Evolutionary conservation across 2,113 vertebrate genomes (phyloP).

Genomic region (Gadus macrocephalus): DNA sequence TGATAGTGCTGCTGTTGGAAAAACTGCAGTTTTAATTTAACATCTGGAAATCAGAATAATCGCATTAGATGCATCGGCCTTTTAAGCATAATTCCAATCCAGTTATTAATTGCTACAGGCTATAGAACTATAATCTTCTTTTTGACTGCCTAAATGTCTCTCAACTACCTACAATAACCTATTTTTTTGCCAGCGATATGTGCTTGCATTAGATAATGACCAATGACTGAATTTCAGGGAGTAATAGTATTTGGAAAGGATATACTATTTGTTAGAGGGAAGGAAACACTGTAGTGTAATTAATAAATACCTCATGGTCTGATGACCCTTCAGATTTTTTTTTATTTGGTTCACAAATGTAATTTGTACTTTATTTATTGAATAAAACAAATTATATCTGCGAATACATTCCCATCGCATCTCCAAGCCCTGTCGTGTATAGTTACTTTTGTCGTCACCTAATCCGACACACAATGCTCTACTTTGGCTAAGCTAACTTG

Average conservation of each 20-base stretch:
- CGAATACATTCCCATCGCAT: conserved; percentile 33
- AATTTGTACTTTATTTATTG: conserved; percentile 97
- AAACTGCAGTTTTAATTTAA: conserved; percentile 52
- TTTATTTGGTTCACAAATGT: conserved; percentile 76
- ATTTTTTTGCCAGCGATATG: conserved; percentile 34
- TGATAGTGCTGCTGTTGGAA: conserved; percentile 49
- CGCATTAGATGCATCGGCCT: conserved; percentile 44
- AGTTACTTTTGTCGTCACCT: neutral
- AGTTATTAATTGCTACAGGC: conserved; percentile 40
- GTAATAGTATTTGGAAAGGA: conserved; percentile 54
- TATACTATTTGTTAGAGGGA: conserved; percentile 50
- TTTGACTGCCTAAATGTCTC: conserved; percentile 69
- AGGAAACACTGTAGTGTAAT: conserved; percentile 74
- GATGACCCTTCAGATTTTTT: conserved; percentile 80
- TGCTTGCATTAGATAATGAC: conserved; percentile 49
- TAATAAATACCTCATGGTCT: conserved; percentile 95
- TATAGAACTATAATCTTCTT: conserved; percentile 42
- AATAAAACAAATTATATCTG: conserved; percentile 76
- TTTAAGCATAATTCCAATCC: conserved; percentile 40
- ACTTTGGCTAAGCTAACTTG: too few species aligned
- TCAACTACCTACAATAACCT: conserved; percentile 68
- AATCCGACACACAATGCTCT: too few species aligned
- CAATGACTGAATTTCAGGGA: conserved; percentile 59
- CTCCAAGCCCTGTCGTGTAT: neutral
- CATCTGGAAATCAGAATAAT: conserved; percentile 37